Evolutionary conservation across 2,797 vertebrate genomes (phyloP).

Genomic region (Muscicapa comitata): DNA sequence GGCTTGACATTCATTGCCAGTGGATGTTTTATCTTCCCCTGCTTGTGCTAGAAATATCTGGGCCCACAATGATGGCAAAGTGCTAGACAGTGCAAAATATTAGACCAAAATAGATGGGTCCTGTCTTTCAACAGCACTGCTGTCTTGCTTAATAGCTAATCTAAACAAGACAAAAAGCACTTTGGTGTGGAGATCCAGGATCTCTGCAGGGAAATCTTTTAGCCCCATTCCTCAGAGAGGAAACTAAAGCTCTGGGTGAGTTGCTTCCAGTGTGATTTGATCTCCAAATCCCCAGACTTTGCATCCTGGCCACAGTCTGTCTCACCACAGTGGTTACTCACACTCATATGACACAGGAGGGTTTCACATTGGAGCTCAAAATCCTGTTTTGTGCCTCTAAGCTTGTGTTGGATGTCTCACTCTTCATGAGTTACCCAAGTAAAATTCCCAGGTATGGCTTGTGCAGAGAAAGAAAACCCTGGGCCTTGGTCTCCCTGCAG

Average conservation of each 20-base stretch:
- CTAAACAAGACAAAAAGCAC: neutral
- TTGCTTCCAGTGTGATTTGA: neutral
- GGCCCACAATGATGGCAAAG: neutral
- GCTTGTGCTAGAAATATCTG: neutral
- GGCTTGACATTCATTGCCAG: neutral
- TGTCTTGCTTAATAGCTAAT: neutral
- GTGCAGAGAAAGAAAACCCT: neutral
- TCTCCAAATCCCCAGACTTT: neutral
- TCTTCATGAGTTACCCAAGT: neutral
- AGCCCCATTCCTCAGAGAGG: neutral
- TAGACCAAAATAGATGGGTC: neutral
- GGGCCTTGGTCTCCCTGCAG: neutral
- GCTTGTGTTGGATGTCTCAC: neutral
- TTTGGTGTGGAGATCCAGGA: neutral
- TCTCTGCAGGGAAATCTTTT: neutral
- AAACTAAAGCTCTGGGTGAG: neutral
- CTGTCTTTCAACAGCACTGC: neutral
- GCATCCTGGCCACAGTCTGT: neutral
- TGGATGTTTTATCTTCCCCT: conserved; percentile 10
- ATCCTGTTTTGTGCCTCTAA: neutral
- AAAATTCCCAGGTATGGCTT: neutral
- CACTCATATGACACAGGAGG: neutral
- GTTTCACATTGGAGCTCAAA: neutral
- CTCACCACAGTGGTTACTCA: neutral
- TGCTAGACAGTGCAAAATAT: neutral